These are phyloP conservation scores for Triplophysa tibetana DNA, from an alignment of 2,113 vertebrate species.

Conservation along the genomic window DNA sequence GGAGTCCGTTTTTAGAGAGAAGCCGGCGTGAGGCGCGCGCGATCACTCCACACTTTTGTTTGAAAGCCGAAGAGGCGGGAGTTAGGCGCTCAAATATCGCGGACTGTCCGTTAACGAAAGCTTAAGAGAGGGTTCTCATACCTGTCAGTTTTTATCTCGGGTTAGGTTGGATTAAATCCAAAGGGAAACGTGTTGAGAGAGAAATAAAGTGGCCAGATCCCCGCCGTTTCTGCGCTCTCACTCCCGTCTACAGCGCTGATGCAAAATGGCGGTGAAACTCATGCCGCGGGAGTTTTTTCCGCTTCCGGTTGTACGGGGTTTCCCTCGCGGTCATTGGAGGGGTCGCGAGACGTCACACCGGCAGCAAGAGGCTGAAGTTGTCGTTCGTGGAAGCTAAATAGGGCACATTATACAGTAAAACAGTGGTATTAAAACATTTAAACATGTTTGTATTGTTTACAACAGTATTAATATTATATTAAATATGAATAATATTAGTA, in stretches of 20 bases:
- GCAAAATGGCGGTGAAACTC: constrained; percentile 96
- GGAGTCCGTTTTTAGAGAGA: constrained; percentile 80
- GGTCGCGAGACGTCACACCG: constrained; percentile 47
- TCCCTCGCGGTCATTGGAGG: constrained; percentile 77
- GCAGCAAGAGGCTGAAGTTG: too few relatives aligned
- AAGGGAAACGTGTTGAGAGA: constrained; percentile 74
- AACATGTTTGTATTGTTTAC: too few relatives aligned
- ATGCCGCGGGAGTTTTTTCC: constrained; percentile 77
- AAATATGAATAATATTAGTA: too few relatives aligned
- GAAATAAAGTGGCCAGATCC: constrained; percentile 80
- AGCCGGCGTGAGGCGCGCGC: constrained; percentile 77
- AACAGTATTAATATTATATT: too few relatives aligned
- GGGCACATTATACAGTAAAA: too few relatives aligned
- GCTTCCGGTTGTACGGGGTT: constrained; percentile 78
- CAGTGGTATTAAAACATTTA: too few relatives aligned
- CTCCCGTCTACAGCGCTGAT: constrained; percentile 86
- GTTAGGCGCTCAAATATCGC: constrained; percentile 51
- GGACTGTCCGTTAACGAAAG: constrained; percentile 50
- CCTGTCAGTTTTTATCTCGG: constrained; percentile 75
- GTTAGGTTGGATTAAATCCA: constrained; percentile 70
- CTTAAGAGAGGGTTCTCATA: constrained; percentile 68
- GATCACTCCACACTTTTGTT: constrained; percentile 74
- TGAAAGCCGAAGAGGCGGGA: constrained; percentile 64
- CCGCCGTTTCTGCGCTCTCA: constrained; percentile 85
- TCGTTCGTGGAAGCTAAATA: too few relatives aligned